Evolutionary conservation across 2,888 invertebrate genomes (phyloP), one percentile per base, ranked within the genome.

Genomic region (Xestia xanthographa): DNA sequence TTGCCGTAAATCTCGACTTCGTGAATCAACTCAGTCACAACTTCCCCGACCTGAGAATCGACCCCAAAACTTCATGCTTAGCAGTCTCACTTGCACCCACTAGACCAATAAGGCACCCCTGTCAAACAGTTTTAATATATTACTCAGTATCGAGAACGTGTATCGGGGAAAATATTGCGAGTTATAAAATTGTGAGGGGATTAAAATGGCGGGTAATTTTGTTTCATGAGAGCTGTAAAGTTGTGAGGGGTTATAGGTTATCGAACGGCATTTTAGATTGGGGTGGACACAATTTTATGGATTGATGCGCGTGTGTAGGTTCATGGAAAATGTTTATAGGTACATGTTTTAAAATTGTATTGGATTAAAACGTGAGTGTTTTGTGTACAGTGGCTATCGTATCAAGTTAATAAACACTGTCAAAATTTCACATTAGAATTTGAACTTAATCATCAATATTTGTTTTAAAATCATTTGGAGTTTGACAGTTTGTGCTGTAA

Each of bases 31-130:
- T 56, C 6, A 56, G 6, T 56, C 56, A 2, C 6, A 26, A 14
- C 2, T 56, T 56, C 3, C 56, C 26, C 26, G 26, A 0, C 29
- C 17, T 29, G 8, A 17, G 29, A 58, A 29, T 58, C 58, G 58
- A 29, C 29, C 17, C 29, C 29, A 58, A 29, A 58, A 17, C 17
- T 58, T 29, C 6, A 26, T 8, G 6, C 29, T 17, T 17, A 29
- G 26, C 26, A 58, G 3, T 17, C 26, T 1, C 3, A 3, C 8
- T 58, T 17, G 17, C 17, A 1, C 17, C 29, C 17, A 56, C 2
- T 17, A 56, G 3, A 26, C 26, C 29, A 17, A 29, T 1, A 17
- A 58, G 98, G 98, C 92, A 82, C 85, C 82, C 56, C 79, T 87
- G 86, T 75, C 73, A 79, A 76, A 80, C 65, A 88, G 72, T 86